Conservation (phyloP, 1,140 invertebrate genomes). For the Neuroterus valhalla region DNA sequence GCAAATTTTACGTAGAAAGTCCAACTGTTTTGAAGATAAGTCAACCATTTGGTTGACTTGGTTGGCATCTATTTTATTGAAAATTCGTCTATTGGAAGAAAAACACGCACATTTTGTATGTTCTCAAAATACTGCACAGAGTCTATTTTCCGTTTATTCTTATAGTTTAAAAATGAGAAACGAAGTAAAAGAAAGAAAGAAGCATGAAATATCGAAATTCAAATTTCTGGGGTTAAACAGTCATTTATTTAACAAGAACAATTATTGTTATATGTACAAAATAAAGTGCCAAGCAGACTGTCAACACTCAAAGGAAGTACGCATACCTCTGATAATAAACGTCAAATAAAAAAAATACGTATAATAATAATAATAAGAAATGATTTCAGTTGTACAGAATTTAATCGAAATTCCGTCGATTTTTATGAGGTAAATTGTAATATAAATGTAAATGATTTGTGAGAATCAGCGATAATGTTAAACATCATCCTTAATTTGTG, state of each 20-base stretch:
- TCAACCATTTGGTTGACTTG: too few relatives aligned
- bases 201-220: conserved; percentile 36
- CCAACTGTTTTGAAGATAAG: too few relatives aligned
- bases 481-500: conserved; percentile 7
- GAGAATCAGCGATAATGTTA: conserved; percentile 28
- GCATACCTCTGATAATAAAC: conserved; percentile 21
- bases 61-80: too few relatives aligned
- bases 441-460: conserved; percentile 40
- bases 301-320: conserved; percentile 7
- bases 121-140: too few relatives aligned
- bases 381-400: neutral
- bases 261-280: conserved; percentile 52
- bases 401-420: neutral
- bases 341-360: conserved; percentile 42
- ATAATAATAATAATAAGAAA: neutral
- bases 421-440: conserved; percentile 8
- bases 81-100: too few relatives aligned
- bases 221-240: conserved; percentile 46
- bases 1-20: too few relatives aligned
- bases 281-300: conserved; percentile 52
- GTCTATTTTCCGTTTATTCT: too few relatives aligned
- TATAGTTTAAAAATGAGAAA: neutral
- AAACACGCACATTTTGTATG: too few relatives aligned
- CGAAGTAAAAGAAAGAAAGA: conserved; percentile 34
- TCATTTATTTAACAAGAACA: conserved; percentile 63